Evolutionary conservation across 2,797 vertebrate species (phyloP).

Genomic region (Eospalax fontanierii): DNA sequence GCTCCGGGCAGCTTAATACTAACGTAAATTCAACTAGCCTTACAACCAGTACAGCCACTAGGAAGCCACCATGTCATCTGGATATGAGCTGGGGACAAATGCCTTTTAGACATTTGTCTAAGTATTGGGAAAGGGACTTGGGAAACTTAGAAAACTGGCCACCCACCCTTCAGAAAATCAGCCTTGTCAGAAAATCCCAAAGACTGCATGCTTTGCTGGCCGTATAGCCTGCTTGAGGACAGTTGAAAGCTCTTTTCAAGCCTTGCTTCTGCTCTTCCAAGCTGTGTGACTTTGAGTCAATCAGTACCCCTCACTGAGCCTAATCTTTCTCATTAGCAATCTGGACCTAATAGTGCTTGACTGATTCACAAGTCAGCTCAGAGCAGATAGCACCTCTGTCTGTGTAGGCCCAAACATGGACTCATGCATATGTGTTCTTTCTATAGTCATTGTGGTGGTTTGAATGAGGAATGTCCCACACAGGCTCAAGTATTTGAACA

Average conservation of each 20-base stretch:
- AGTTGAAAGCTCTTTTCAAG: neutral
- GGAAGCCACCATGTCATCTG: neutral
- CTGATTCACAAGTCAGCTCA: neutral
- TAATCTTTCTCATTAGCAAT: neutral
- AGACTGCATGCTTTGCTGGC: neutral
- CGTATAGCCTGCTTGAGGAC: neutral
- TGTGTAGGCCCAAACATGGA: neutral
- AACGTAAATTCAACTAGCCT: neutral
- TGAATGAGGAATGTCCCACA: too few species aligned
- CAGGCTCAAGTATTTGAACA: too few species aligned
- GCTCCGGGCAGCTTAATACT: neutral
- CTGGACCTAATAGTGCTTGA: neutral
- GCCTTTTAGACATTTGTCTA: neutral
- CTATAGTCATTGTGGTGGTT: neutral
- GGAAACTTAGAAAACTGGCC: neutral
- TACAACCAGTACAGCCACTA: neutral
- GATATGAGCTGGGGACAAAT: neutral
- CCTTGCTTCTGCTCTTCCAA: neutral
- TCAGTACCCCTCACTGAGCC: neutral
- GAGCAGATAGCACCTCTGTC: neutral
- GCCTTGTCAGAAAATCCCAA: neutral
- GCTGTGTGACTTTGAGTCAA: neutral
- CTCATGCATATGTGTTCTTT: neutral
- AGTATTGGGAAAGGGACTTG: too few species aligned
- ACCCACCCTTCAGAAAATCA: neutral